Conservation (phyloP, 1,140 invertebrate species). For the Ruditapes philippinarum region DNA sequence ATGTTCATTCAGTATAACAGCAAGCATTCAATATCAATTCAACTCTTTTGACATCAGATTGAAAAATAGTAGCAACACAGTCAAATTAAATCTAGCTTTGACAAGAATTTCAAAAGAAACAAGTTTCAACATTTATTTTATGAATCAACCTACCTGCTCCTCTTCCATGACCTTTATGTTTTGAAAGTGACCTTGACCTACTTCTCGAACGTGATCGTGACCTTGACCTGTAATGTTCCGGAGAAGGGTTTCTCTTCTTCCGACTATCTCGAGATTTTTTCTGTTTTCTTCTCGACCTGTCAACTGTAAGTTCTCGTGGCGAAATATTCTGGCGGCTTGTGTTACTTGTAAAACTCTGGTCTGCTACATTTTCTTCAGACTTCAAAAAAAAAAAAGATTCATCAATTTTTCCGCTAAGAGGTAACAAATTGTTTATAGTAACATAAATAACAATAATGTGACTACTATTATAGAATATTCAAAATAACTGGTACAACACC, state of each 20-base stretch:
- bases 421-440: too few relatives aligned
- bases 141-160: slow-evolving; percentile 32
- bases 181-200: slow-evolving; percentile 55
- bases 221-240: slow-evolving; percentile 63
- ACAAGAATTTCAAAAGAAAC: too few relatives aligned
- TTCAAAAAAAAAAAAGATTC: not conserved
- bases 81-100: too few relatives aligned
- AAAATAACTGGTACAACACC: not conserved
- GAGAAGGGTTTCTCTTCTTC: slow-evolving; percentile 43
- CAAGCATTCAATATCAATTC: too few relatives aligned
- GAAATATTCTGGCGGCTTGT: slow-evolving; percentile 57
- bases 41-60: too few relatives aligned
- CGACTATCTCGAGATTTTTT: slow-evolving; percentile 40
- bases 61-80: too few relatives aligned
- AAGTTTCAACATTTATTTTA: too few relatives aligned
- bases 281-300: slow-evolving; percentile 59
- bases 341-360: slow-evolving; percentile 11
- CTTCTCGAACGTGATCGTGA: slow-evolving; percentile 47
- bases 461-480: not conserved
- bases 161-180: slow-evolving; percentile 43
- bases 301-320: slow-evolving; percentile 47
- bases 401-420: too few relatives aligned
- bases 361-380: slow-evolving; percentile 21
- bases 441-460: not conserved
- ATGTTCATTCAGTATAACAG: too few relatives aligned